Conservation (phyloP, 2,113 vertebrate genomes). For the Dendrocopos noguchii region DNA sequence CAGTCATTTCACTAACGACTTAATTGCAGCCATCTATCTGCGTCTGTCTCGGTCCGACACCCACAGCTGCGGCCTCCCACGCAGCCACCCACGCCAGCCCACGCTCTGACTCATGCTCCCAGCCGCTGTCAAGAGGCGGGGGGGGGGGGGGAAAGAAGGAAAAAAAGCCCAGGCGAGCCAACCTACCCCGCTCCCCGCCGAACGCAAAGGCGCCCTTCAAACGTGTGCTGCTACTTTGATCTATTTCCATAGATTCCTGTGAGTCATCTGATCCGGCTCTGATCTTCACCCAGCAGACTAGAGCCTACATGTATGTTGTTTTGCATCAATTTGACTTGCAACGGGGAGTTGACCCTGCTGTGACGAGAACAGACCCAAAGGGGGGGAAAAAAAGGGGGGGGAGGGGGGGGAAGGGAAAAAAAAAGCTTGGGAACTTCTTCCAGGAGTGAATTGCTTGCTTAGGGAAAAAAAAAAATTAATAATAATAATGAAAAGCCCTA, state of each 20-base stretch:
- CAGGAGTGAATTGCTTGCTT: not conserved
- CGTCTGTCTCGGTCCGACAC: constrained; percentile 76
- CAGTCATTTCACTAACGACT: constrained; percentile 65
- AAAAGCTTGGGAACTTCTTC: not conserved
- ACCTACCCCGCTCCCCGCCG: constrained; percentile 41
- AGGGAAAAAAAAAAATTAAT: not conserved
- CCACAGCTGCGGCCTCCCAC: constrained; percentile 72
- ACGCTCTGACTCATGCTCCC: constrained; percentile 71
- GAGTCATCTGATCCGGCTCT: constrained; percentile 68
- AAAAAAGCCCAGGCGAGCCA: not conserved
- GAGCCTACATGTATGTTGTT: constrained; percentile 44
- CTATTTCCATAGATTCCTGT: constrained; percentile 71
- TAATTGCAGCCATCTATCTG: constrained; percentile 71
- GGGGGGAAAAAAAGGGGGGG: not conserved
- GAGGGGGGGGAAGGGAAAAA: too few species aligned
- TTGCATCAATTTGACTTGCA: constrained; percentile 19
- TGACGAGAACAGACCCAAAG: not conserved
- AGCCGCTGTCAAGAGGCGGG: constrained; percentile 23
- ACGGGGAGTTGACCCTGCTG: not conserved
- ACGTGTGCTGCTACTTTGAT: constrained; percentile 68
- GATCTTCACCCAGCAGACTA: constrained; percentile 58
- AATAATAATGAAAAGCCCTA: too few species aligned
- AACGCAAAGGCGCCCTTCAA: constrained; percentile 63
- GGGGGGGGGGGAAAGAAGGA: not conserved
- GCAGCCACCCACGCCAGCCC: constrained; percentile 62